These are phyloP conservation scores for Thunnus maccoyii DNA, from an alignment of 2,113 vertebrate species.

Conservation along the genomic window DNA sequence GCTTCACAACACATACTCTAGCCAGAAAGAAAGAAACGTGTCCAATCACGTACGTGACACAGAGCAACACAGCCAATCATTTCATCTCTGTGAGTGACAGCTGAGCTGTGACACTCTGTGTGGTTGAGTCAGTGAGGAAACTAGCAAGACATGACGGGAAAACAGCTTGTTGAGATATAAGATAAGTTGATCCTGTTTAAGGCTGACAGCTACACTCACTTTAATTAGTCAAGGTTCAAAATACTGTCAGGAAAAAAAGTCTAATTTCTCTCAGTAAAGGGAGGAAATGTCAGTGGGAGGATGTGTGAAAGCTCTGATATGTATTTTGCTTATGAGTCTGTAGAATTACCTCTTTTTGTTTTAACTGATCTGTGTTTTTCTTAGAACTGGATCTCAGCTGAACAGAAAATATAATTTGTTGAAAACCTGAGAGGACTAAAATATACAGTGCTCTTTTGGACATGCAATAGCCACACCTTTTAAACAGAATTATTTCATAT, in stretches of 20 bases:
- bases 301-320: not conserved
- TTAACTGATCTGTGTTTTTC: slow-evolving; percentile 1
- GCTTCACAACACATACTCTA: too few species aligned
- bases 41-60: too few species aligned
- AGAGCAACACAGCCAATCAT: not conserved
- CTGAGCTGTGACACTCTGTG: not conserved
- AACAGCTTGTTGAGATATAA: slow-evolving; percentile 23
- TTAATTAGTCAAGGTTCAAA: slow-evolving; percentile 53
- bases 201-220: slow-evolving; percentile 36
- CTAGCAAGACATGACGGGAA: not conserved
- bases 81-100: not conserved
- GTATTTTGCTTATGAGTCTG: not conserved
- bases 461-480: too few species aligned
- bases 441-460: too few species aligned
- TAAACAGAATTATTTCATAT: too few species aligned
- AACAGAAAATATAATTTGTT: not conserved
- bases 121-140: slow-evolving; percentile 1
- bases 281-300: slow-evolving; percentile 18
- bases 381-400: not conserved
- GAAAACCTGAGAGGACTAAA: not conserved
- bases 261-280: not conserved
- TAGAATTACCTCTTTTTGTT: not conserved
- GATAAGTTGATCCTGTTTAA: slow-evolving; percentile 25
- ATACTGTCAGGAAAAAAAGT: slow-evolving; percentile 16
- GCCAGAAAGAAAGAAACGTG: too few species aligned